Conservation (phyloP, 2,888 invertebrate species). For the Campaea margaritaria region DNA sequence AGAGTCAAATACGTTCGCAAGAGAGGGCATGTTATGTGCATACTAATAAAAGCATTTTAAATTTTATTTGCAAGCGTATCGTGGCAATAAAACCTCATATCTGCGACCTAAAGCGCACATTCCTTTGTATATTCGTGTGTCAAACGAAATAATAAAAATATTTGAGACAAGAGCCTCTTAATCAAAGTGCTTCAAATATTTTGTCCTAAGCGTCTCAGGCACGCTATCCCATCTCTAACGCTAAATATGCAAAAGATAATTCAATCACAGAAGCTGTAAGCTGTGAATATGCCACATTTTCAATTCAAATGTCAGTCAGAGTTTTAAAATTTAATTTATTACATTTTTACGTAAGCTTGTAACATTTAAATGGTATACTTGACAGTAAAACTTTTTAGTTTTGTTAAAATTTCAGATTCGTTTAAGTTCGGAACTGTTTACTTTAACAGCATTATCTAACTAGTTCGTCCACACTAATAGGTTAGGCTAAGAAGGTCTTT, state of each 20-base stretch:
- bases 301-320: too few species aligned
- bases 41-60: conserved; percentile 12
- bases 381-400: too few species aligned
- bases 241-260: conserved; percentile 12
- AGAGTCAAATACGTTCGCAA: not conserved
- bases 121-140: conserved; percentile 6
- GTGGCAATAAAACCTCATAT: conserved; percentile 22
- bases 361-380: too few species aligned
- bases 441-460: too few species aligned
- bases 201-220: not conserved
- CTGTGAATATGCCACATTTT: too few species aligned
- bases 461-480: too few species aligned
- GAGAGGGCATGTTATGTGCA: conserved; percentile 2
- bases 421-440: too few species aligned
- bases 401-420: too few species aligned
- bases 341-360: too few species aligned
- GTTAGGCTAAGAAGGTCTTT: too few species aligned
- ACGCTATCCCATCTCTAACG: not conserved
- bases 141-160: conserved; percentile 6
- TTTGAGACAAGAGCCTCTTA: conserved; percentile 3
- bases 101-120: conserved; percentile 10
- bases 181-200: conserved; percentile 16
- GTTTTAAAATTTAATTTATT: too few species aligned
- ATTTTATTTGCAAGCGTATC: conserved; percentile 17
- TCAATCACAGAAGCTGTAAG: conserved; percentile 2